Conservation (phyloP, 2,113 vertebrate genomes). For the Ursus arctos region DNA sequence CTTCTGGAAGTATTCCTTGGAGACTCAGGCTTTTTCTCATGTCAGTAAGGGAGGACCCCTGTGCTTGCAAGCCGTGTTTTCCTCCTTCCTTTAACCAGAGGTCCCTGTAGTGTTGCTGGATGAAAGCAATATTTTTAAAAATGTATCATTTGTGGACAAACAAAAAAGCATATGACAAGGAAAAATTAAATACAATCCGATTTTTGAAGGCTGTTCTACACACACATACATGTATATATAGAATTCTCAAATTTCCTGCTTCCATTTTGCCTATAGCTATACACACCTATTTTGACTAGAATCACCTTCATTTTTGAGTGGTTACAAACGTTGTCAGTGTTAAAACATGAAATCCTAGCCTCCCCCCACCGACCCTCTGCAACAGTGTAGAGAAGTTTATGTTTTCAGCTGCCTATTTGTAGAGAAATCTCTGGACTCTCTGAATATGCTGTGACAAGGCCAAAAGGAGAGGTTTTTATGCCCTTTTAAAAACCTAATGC, state of each 20-base stretch:
- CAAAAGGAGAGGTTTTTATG: constrained; percentile 63
- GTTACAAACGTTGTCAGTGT: neutral
- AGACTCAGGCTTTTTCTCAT: neutral
- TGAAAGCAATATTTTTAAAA: neutral
- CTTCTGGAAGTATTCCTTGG: neutral
- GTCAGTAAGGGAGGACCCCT: neutral
- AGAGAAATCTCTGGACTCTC: constrained; percentile 48
- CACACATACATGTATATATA: fast-evolving
- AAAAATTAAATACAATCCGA: neutral
- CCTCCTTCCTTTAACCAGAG: neutral
- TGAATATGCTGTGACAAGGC: constrained; percentile 36
- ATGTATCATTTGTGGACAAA: neutral
- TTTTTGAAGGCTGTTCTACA: neutral
- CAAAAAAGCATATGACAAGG: neutral
- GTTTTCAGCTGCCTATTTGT: neutral
- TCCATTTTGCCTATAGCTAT: neutral
- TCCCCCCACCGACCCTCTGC: neutral
- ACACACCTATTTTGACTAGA: neutral
- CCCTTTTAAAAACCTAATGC: constrained; percentile 62
- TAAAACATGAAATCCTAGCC: neutral
- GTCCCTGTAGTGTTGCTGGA: neutral
- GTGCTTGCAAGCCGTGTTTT: neutral
- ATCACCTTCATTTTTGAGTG: constrained; percentile 32
- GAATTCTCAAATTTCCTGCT: neutral
- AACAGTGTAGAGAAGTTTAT: neutral